phyloP scores from a whole-genome alignment of 2,113 vertebrate genomes.

The Condylura cristata region DNA sequence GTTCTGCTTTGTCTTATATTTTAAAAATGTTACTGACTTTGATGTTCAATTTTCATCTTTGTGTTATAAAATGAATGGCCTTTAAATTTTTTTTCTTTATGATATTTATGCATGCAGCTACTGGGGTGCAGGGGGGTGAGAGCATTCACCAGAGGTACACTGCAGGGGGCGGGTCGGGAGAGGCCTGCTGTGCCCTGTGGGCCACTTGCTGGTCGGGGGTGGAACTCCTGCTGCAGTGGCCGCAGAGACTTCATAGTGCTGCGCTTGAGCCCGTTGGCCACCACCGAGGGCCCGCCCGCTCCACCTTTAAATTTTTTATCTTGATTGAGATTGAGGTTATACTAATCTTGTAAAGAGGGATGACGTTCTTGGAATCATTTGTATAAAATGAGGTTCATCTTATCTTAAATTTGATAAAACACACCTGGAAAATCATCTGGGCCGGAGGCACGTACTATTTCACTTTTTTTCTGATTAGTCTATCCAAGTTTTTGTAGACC shows the following conservation, averaged over 20 bases:
- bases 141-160: no score
- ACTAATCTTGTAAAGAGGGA: neutral
- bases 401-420: neutral
- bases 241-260: no score
- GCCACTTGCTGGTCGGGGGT: no score
- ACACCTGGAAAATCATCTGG: neutral
- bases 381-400: neutral
- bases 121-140: no score
- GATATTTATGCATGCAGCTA: no score
- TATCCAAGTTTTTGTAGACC: neutral
- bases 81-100: neutral
- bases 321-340: slow-evolving; percentile 8
- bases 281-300: no score
- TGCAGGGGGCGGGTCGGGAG: no score
- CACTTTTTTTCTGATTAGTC: neutral
- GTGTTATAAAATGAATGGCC: neutral
- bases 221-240: no score
- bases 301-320: neutral
- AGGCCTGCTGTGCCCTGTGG: no score
- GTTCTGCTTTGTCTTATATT: neutral
- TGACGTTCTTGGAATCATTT: neutral
- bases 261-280: no score
- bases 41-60: neutral
- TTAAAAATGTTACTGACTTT: slow-evolving; percentile 12
- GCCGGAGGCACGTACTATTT: neutral